phyloP scores from a whole-genome alignment of 1,140 invertebrate species.

The Trichogramma pretiosum region DNA sequence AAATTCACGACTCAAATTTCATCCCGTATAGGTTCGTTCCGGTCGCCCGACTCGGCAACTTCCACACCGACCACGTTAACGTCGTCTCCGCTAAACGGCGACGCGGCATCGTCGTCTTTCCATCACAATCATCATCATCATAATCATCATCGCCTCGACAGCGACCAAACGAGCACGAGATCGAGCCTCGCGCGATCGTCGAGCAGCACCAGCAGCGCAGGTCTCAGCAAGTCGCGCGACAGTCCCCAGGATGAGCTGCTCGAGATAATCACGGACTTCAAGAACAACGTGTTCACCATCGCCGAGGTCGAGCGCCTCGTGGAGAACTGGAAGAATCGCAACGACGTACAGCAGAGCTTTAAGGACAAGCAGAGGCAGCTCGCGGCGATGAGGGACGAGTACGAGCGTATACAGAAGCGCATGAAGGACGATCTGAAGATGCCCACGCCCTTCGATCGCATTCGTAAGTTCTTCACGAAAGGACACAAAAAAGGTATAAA shows the following conservation, averaged over 20 bases:
- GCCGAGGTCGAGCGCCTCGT: conserved; percentile 75
- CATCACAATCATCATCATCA: too few species aligned
- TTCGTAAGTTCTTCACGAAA: conserved; percentile 67
- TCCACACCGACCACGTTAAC: background rate
- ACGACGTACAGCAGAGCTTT: conserved; percentile 76
- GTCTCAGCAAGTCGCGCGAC: conserved; percentile 25
- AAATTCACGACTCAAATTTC: background rate
- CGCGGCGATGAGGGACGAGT: conserved; percentile 67
- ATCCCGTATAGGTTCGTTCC: background rate
- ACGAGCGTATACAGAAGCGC: conserved; percentile 69
- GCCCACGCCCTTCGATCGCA: conserved; percentile 66
- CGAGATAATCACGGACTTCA: conserved; percentile 82
- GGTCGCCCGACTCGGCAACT: conserved; percentile 2
- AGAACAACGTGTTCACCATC: conserved; percentile 79
- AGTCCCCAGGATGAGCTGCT: conserved; percentile 65
- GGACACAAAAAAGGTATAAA: conserved; percentile 48
- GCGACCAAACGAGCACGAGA: background rate
- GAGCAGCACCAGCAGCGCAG: background rate
- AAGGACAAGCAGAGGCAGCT: conserved; percentile 76
- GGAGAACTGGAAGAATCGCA: conserved; percentile 73
- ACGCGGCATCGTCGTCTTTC: background rate
- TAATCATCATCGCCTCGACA: too few species aligned
- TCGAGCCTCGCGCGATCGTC: background rate
- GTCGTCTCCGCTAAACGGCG: background rate
- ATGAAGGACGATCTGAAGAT: conserved; percentile 64